These are phyloP conservation scores for Gadopsis marmoratus DNA, from an alignment of 2,797 vertebrate species.

Conservation along the genomic window DNA sequence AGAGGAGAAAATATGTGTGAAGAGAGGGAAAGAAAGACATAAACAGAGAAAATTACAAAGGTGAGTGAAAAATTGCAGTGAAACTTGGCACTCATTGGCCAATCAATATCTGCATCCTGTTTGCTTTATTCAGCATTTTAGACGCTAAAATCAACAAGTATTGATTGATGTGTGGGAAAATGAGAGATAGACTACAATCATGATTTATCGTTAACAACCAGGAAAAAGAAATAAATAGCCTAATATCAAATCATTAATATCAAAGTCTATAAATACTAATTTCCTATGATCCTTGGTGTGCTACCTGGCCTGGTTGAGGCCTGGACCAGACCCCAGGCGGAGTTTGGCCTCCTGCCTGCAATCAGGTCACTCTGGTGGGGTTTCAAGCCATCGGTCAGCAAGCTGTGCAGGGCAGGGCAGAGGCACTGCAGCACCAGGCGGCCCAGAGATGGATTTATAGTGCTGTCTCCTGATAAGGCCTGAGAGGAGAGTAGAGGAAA, in stretches of 20 bases:
- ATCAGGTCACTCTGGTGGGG: conserved; percentile 96
- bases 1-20: conserved; percentile 19
- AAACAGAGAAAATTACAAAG: conserved; percentile 24
- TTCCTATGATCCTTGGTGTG: neutral
- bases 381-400: conserved; percentile 94
- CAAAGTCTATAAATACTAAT: neutral
- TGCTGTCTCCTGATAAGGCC: conserved; percentile 95
- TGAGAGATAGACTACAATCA: conserved; percentile 16
- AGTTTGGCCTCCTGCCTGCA: conserved; percentile 92
- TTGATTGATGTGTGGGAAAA: conserved; percentile 45
- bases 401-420: conserved; percentile 90
- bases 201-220: conserved; percentile 33
- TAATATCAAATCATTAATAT: conserved; percentile 8
- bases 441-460: conserved; percentile 93
- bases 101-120: conserved; percentile 64
- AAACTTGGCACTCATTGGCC: conserved; percentile 49
- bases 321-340: conserved; percentile 94
- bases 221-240: neutral
- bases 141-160: conserved; percentile 49
- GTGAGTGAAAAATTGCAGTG: conserved; percentile 35
- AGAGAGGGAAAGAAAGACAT: conserved; percentile 2
- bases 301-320: conserved; percentile 92
- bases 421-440: conserved; percentile 93
- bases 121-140: conserved; percentile 63
- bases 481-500: conserved; percentile 62